Base-by-base conservation (phyloP, 2,797 vertebrate species). In the Stomatorhinus walkeri region DNA sequence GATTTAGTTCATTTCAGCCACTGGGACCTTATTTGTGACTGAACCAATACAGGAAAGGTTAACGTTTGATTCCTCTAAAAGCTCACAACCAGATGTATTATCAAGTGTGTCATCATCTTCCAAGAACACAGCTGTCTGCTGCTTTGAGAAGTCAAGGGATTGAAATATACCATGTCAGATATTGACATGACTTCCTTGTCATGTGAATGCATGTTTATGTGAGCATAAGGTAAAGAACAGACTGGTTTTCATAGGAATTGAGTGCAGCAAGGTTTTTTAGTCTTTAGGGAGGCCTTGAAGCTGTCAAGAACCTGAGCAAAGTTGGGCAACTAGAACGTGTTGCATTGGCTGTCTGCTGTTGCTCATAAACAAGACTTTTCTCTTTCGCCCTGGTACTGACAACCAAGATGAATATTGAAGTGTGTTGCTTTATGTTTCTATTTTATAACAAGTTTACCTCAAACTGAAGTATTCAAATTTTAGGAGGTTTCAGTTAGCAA, bases 101-200 rank as follows among this genome's bases (percentile, higher is more conserved):
- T 91, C 54, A 16, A 36, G 28, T 76, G 40, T 87, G 59, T 56
- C 87, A 43, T 87, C 88, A 86, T 89, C 3, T 16, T 90, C 90
- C 85, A 83, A 90, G 88, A 90, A 87, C 56, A 81, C 12, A 1
- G 79, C 81, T 90, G 68, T 59, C 84, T 88, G 59, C 89, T 91
- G 56, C 87, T 91, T 91, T 79, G 43, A 24, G 81, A 87, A 91
- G 90, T 93, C 89, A 88, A 76, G 90, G 88, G 87, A 87, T 56
- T 64, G 89, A 89, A 90, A 87, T 89, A 89, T 88, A 89, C 89
- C 90, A 89, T 89, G 91, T 92, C 76, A 64, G 90, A 87, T 89
- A 85, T 89, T 87, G 91, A 90, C 89, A 89, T 91, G 87, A 19
- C 48, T 88, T 81, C 88, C 22, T 68, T 89, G 87, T 49, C 89